A percentile compares a stretch with the other conserved stretches of the same genome.
Evolutionary conservation across 2,113 vertebrate genomes (phyloP).

Genomic region (Cyanoramphus novaezelandiae): DNA sequence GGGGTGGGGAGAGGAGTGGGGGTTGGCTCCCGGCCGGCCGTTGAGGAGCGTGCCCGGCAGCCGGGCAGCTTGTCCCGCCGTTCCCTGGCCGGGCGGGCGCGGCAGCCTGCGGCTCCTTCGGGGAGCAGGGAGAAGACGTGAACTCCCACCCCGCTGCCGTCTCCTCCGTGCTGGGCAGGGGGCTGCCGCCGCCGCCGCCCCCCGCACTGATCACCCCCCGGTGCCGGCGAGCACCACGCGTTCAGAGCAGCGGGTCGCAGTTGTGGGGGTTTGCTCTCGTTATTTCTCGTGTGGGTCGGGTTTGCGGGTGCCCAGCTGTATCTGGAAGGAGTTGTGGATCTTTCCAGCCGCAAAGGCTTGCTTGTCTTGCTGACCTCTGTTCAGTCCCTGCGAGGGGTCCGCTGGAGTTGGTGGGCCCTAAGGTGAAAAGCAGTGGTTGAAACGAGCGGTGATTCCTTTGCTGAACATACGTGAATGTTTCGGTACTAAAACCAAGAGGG

Average conservation of each 20-base stretch:
- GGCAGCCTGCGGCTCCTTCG: not conserved
- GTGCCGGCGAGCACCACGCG: not conserved
- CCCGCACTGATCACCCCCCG: too few species aligned
- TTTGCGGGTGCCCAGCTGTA: not conserved
- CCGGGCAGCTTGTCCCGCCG: not conserved
- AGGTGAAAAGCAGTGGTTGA: not conserved
- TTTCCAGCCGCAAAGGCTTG: not conserved
- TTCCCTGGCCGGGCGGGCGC: not conserved
- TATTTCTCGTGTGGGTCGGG: not conserved
- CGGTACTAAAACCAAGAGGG: rapidly evolving
- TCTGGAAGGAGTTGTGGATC: not conserved
- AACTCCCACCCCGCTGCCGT: not conserved
- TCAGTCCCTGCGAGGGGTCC: not conserved
- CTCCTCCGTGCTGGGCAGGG: not conserved
- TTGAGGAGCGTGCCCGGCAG: not conserved
- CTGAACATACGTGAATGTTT: not conserved
- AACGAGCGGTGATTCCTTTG: not conserved
- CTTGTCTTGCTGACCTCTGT: not conserved
- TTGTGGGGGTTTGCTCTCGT: not conserved
- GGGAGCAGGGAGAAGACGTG: not conserved
- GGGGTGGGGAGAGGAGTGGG: not conserved
- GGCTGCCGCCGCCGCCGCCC: not conserved
- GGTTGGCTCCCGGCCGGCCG: not conserved
- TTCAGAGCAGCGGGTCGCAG: not conserved
- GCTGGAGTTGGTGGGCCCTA: rapidly evolving